Conservation (phyloP, 2,888 invertebrate genomes). For the Ochropleura leucogaster region DNA sequence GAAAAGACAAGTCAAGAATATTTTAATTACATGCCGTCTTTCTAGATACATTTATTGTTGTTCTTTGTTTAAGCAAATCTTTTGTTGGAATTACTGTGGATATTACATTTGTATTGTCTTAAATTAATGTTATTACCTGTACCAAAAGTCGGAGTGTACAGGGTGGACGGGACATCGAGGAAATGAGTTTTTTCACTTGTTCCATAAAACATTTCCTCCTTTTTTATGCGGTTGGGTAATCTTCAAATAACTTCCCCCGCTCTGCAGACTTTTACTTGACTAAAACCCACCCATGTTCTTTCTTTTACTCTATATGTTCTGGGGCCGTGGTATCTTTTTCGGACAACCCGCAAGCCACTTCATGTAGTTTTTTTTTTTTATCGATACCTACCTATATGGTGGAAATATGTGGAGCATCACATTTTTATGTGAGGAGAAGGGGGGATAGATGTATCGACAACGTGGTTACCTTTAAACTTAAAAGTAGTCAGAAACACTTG, state of each 20-base stretch:
- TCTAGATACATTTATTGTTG: conserved; percentile 13
- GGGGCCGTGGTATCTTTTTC: too few relatives aligned
- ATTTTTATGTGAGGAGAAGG: too few relatives aligned
- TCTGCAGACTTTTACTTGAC: too few relatives aligned
- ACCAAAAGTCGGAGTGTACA: not conserved
- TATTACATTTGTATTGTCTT: conserved; percentile 30
- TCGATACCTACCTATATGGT: too few relatives aligned
- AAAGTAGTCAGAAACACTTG: not conserved
- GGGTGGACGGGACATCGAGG: not conserved
- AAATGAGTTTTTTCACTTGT: not conserved
- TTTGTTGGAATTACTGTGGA: conserved; percentile 1
- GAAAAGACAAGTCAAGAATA: conserved; percentile 3
- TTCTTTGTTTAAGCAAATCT: conserved; percentile 10
- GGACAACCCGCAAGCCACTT: too few relatives aligned
- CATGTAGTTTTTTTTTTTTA: too few relatives aligned
- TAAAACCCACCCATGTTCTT: too few relatives aligned
- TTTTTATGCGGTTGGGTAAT: too few relatives aligned
- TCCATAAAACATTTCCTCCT: not conserved
- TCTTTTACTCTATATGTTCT: too few relatives aligned
- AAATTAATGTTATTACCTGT: not conserved
- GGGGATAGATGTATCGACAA: not conserved
- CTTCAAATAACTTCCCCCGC: too few relatives aligned
- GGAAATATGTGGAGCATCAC: too few relatives aligned
- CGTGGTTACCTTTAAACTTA: not conserved
- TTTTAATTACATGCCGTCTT: not conserved